These are phyloP conservation scores for Mormyrus lacerda DNA, from an alignment of 2,113 vertebrate genomes.

Conservation along the genomic window DNA sequence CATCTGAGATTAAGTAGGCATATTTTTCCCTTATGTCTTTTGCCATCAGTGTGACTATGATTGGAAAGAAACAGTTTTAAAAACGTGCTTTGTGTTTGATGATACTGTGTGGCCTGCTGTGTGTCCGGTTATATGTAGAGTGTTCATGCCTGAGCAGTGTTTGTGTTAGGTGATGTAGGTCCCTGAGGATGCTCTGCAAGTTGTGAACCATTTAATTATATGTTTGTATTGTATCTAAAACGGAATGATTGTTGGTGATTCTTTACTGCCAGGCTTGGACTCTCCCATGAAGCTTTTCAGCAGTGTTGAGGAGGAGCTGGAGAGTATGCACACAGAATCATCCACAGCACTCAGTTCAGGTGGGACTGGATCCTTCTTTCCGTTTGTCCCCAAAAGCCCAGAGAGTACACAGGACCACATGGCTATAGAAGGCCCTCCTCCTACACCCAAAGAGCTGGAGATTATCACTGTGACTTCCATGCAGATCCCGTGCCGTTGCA, in stretches of 20 bases:
- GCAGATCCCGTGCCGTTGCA: conserved; percentile 94
- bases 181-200: not conserved
- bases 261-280: conserved; percentile 27
- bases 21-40: no score
- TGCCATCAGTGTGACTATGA: no score
- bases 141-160: no score
- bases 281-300: conserved; percentile 45
- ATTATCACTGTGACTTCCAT: conserved; percentile 92
- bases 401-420: conserved; percentile 70
- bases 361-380: conserved; percentile 77
- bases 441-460: conserved; percentile 81
- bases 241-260: not conserved
- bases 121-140: no score
- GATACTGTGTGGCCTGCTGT: no score
- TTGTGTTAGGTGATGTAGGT: no score
- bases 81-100: no score
- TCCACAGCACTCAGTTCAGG: conserved; percentile 68
- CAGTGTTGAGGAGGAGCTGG: conserved; percentile 60
- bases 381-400: conserved; percentile 73
- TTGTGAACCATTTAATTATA: not conserved
- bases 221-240: not conserved
- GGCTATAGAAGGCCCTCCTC: conserved; percentile 65
- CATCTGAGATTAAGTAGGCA: no score
- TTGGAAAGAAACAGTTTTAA: no score
- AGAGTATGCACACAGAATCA: conserved; percentile 75